Evolutionary conservation across 2,797 vertebrate species (phyloP).

Genomic region (Molossus alvarezi): DNA sequence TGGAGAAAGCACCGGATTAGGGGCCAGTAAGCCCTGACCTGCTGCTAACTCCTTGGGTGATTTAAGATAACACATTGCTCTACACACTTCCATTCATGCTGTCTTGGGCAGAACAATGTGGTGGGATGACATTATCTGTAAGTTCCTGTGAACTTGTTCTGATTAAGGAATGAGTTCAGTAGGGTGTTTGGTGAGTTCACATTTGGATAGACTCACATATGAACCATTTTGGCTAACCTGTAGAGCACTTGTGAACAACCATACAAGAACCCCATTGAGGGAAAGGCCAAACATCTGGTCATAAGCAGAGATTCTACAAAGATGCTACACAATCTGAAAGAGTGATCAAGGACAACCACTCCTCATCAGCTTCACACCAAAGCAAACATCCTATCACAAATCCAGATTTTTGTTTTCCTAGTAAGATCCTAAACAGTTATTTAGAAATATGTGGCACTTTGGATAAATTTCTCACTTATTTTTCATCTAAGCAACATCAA

Average conservation of each 20-base stretch:
- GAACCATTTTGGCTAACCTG: neutral
- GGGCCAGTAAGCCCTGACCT: neutral
- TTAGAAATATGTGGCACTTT: no score
- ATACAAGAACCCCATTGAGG: neutral
- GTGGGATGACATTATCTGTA: neutral
- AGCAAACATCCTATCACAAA: neutral
- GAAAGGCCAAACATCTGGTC: no score
- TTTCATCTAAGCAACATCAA: no score
- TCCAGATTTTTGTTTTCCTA: neutral
- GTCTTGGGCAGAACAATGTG: neutral
- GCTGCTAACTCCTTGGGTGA: neutral
- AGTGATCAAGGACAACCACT: no score
- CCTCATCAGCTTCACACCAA: no score
- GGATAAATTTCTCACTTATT: no score
- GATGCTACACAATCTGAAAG: no score
- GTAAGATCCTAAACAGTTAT: neutral
- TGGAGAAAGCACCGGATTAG: neutral
- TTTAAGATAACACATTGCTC: constrained; percentile 16
- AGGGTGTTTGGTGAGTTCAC: neutral
- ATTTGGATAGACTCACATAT: neutral
- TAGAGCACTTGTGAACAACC: neutral
- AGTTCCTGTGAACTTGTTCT: neutral
- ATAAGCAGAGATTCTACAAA: no score
- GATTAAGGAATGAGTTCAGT: neutral
- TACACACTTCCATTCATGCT: neutral